Evolutionary conservation across 2,797 vertebrate species (phyloP).

Genomic region (Sebastes cheni): DNA sequence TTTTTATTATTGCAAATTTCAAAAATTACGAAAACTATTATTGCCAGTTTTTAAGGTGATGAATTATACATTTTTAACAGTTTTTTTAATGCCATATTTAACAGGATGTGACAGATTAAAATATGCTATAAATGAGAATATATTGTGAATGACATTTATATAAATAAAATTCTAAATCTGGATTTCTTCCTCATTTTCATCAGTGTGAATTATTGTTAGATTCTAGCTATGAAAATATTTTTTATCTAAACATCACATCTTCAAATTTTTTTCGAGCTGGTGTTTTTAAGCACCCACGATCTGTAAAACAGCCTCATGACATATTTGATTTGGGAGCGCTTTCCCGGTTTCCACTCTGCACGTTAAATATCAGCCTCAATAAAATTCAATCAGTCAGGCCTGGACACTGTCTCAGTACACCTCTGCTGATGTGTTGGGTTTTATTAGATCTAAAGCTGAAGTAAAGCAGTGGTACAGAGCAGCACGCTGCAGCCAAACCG

Average conservation of each 20-base stretch:
- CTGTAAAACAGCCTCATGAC: conserved; percentile 14
- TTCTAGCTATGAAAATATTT: background rate
- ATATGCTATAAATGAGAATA: background rate
- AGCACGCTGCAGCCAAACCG: background rate
- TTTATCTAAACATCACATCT: background rate
- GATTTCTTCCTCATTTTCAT: background rate
- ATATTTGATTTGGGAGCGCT: conserved; percentile 19
- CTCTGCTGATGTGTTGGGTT: conserved; percentile 37
- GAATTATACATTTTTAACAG: background rate
- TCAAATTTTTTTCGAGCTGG: background rate
- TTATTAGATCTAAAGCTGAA: conserved; percentile 33
- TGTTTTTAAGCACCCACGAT: conserved; percentile 22
- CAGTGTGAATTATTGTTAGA: background rate
- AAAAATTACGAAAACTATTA: background rate
- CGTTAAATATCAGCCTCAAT: conserved; percentile 49
- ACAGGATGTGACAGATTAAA: background rate
- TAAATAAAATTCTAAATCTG: background rate
- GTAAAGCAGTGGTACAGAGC: conserved; percentile 28
- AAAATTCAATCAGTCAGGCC: conserved; percentile 57
- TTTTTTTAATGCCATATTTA: background rate
- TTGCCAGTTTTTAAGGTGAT: background rate
- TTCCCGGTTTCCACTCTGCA: conserved; percentile 29
- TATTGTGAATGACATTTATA: background rate
- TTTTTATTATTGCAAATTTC: background rate
- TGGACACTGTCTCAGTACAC: conserved; percentile 57